Conservation (phyloP, 2,113 vertebrate species). For the Donacobius atricapilla region DNA sequence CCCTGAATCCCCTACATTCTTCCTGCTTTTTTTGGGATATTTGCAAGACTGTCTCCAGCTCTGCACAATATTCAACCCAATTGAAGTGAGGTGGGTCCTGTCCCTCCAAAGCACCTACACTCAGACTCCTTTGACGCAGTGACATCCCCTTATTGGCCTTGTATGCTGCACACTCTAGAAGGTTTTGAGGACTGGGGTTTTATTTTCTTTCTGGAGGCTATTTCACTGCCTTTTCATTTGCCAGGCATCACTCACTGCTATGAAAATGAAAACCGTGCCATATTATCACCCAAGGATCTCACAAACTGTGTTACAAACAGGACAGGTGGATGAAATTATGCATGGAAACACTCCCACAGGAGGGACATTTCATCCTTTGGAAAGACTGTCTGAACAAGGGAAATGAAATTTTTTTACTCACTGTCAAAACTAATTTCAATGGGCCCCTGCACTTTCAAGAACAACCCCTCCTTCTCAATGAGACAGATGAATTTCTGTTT, state of each 20-base stretch:
- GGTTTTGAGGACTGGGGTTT: neutral
- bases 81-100: neutral
- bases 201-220: neutral
- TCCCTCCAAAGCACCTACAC: neutral
- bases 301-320: neutral
- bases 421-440: neutral
- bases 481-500: neutral
- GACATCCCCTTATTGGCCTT: neutral
- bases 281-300: neutral
- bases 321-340: conserved; percentile 16
- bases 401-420: neutral
- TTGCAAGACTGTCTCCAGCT: neutral
- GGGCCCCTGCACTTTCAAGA: neutral
- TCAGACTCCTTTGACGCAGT: neutral
- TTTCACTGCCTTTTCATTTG: neutral
- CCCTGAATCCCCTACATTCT: neutral
- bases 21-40: neutral
- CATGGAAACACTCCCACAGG: neutral
- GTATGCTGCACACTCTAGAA: neutral
- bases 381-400: neutral
- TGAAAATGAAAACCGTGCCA: neutral
- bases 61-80: neutral
- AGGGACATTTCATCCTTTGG: neutral
- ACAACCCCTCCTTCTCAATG: neutral
- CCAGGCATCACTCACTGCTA: neutral